Base-by-base conservation (phyloP, 1,140 invertebrate species). In the Pomacea maculata region DNA sequence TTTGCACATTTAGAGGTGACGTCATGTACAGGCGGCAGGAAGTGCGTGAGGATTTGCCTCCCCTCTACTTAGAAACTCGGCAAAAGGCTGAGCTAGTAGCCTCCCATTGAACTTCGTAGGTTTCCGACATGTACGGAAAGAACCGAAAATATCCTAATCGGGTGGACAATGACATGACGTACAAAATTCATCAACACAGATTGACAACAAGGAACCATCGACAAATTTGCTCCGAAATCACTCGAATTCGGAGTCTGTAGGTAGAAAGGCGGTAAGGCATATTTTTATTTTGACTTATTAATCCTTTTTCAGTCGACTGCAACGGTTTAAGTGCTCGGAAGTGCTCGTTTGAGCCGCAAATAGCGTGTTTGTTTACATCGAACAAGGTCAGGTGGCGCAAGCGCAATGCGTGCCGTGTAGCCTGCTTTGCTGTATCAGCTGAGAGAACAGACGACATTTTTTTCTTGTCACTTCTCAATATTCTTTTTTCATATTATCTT, bases 121-220 rank as follows among this genome's bases (percentile, higher is more conserved):
- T 70, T 70, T 78, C 77, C 77, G 77, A 55, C 8, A n/a, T 14
- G 10, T 25, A 57, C 77, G 77, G 77, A 78, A 68, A 78, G 67
- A 65, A 19, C 52, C 77, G 77, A 68, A 25, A 57, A 57, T 57
- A 67, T 70, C 77, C 77, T 25, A 70, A 78, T 78, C 29, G 77
- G 77, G 77, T 57, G 77, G 65, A 78, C 77, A 78, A 78, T 78
- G 77, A 78, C 77, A 78, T 78, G 77, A 78, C 77, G 77, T 78
- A 78, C 77, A 70, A 78, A 78, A 78, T 78, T 78, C 77, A 78
- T 78, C 77, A 78, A 78, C 77, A 78, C 77, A 78, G 77, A 78
- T 78, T 78, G 77, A 78, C 77, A 78, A 78, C 77, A 78, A 78
- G 77, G 77, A 78, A 78, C 77, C 64, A 67, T 78, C 63, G 64